Conservation (phyloP, 2,888 invertebrate species). For the Spilosoma lubricipeda region DNA sequence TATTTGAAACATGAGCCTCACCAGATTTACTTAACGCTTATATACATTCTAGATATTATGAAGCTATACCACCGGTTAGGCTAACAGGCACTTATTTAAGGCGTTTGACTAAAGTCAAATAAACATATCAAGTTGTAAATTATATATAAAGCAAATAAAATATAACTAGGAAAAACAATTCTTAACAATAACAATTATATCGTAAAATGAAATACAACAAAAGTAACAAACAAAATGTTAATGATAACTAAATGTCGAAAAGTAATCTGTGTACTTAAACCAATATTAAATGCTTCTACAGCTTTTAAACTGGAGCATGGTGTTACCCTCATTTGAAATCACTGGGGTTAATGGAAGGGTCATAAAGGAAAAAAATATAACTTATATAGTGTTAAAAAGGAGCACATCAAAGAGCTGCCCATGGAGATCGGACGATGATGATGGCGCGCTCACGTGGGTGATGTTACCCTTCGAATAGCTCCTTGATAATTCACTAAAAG, state of each 20-base stretch:
- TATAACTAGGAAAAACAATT: not conserved
- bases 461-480: constrained; percentile 1
- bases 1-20: not conserved
- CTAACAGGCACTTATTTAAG: constrained; percentile 12
- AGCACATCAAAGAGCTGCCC: constrained; percentile 4
- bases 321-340: constrained; percentile 11
- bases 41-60: not conserved
- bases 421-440: not conserved
- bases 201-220: not conserved
- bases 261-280: not conserved
- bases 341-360: not conserved
- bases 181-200: not conserved
- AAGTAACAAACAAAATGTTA: not conserved
- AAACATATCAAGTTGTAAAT: not conserved
- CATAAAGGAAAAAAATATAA: not conserved
- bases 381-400: not conserved
- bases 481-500: not conserved
- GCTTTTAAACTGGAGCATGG: not conserved
- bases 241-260: not conserved
- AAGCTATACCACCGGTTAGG: constrained; percentile 2
- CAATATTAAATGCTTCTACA: not conserved
- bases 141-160: not conserved
- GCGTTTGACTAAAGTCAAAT: not conserved
- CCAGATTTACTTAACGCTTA: constrained; percentile 9
- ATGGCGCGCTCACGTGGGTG: constrained; percentile 1